Percentiles rank a stretch among this genome's conserved stretches.
These are phyloP conservation scores for Serripes groenlandicus DNA, from an alignment of 2,888 invertebrate species.

Conservation along the genomic window DNA sequence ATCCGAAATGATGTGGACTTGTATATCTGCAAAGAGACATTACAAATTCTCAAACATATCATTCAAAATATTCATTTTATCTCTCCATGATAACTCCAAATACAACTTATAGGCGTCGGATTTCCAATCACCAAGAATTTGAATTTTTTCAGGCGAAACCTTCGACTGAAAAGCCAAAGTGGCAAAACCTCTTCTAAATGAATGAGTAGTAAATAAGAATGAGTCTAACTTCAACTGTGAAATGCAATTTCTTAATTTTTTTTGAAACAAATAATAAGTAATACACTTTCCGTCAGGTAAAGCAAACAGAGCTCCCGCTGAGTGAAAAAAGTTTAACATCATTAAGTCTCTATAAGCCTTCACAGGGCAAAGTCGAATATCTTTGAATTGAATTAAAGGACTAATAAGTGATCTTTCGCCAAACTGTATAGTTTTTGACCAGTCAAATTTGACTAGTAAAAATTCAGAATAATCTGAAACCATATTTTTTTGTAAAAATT, in stretches of 20 bases:
- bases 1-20: too few species aligned
- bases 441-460: background rate
- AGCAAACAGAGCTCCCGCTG: background rate
- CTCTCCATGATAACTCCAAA: background rate
- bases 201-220: background rate
- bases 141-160: constrained; percentile 4
- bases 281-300: background rate
- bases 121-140: constrained; percentile 3
- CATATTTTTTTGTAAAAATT: background rate
- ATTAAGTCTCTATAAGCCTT: background rate
- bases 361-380: too few species aligned
- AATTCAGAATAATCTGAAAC: background rate
- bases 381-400: background rate
- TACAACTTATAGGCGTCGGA: background rate
- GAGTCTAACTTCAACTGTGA: background rate
- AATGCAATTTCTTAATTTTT: background rate
- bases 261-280: background rate
- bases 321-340: background rate
- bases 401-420: background rate
- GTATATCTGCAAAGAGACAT: too few species aligned
- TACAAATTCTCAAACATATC: background rate
- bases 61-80: background rate
- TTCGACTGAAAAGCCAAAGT: constrained; percentile 11
- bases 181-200: constrained; percentile 8
- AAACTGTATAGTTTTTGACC: constrained; percentile 5